phyloP scores from a whole-genome alignment of 2,113 vertebrate species.

The Cervus canadensis region DNA sequence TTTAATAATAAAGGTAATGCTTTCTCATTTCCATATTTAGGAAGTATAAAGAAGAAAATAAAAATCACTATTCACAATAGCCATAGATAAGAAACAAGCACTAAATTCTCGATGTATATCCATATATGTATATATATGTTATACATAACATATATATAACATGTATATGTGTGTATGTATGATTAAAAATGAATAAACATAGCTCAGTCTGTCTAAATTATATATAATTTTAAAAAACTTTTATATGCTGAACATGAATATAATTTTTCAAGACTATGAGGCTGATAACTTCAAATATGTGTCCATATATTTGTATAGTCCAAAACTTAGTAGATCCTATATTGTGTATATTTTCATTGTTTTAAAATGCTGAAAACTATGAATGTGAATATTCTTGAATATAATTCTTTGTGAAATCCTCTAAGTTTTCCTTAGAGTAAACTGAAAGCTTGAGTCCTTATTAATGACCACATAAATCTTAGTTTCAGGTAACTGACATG shows the following conservation, averaged over 20 bases:
- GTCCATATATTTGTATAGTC: background rate
- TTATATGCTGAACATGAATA: background rate
- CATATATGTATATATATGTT: background rate
- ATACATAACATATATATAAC: background rate
- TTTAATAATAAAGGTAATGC: background rate
- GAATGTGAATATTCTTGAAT: background rate
- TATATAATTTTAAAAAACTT: background rate
- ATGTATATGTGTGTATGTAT: background rate
- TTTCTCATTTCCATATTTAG: background rate
- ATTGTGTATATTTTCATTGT: background rate
- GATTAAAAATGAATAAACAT: background rate
- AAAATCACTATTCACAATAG: background rate
- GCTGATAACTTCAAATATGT: background rate
- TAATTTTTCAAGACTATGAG: background rate
- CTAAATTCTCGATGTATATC: background rate
- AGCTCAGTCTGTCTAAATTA: background rate
- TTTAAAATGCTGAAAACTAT: background rate
- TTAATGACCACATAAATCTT: background rate
- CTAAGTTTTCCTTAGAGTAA: background rate
- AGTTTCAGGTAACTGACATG: background rate
- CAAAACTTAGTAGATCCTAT: background rate
- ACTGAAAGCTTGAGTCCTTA: background rate
- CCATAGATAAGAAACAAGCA: background rate
- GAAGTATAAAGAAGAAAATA: background rate
- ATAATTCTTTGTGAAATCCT: background rate